phyloP scores from a whole-genome alignment of 2,888 invertebrate species.

The Serripes groenlandicus region DNA sequence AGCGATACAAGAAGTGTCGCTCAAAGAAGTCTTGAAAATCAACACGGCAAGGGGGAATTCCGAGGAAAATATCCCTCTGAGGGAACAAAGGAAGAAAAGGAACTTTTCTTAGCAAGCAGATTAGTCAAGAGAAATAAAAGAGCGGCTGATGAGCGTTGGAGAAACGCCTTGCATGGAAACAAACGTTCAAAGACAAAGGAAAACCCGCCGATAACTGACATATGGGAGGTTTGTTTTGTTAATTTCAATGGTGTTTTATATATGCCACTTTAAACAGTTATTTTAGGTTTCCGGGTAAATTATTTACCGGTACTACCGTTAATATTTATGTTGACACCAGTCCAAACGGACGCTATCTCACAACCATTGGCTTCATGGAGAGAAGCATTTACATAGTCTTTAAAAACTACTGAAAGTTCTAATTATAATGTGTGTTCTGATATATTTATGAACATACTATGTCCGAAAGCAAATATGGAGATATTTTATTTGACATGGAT shows the following conservation, averaged over 20 bases:
- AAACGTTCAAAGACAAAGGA: background rate
- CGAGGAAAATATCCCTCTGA: background rate
- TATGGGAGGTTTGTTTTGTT: constrained; percentile 41
- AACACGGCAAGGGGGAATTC: background rate
- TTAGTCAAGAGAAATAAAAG: constrained; percentile 19
- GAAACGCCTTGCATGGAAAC: constrained; percentile 32
- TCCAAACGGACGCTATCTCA: background rate
- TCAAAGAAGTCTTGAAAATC: constrained; percentile 26
- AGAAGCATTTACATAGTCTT: background rate
- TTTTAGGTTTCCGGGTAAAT: background rate
- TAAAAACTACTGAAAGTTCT: background rate
- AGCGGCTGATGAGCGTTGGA: constrained; percentile 51
- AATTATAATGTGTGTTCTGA: no score
- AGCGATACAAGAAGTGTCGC: constrained; percentile 19
- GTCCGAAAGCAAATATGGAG: no score
- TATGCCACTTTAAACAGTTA: background rate
- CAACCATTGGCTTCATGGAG: background rate
- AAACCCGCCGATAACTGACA: constrained; percentile 29
- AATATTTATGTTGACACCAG: background rate
- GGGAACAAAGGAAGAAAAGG: background rate
- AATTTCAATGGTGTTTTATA: no score
- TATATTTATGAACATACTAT: no score
- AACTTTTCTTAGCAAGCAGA: background rate
- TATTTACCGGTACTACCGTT: background rate
- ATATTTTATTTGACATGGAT: no score